phyloP scores from a whole-genome alignment of 2,113 vertebrate species.

The Prochilodus magdalenae region DNA sequence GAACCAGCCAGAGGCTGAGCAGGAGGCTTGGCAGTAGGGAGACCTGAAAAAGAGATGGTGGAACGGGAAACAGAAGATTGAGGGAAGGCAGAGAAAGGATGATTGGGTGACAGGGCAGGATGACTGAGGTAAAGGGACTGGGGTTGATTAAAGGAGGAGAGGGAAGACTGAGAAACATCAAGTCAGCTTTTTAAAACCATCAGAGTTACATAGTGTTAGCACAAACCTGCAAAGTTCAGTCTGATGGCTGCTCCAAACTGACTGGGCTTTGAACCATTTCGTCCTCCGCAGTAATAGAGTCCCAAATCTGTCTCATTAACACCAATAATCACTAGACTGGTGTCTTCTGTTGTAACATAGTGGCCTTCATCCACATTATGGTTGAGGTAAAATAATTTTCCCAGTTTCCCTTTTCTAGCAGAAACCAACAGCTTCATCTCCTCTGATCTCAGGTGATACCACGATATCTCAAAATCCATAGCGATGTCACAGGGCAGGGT shows the following conservation, averaged over 20 bases:
- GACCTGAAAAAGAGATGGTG: no score
- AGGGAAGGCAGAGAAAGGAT: no score
- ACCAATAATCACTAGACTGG: neutral
- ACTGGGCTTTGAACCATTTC: neutral
- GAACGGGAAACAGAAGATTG: no score
- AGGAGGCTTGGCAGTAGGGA: no score
- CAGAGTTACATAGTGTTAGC: no score
- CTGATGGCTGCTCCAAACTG: constrained; percentile 4
- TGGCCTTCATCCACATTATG: neutral
- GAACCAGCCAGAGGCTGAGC: no score
- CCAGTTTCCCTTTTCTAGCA: neutral
- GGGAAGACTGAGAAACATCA: no score
- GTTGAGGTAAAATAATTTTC: neutral
- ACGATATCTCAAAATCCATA: neutral
- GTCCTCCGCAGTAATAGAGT: constrained; percentile 9
- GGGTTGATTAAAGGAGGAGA: no score
- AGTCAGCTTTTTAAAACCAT: no score
- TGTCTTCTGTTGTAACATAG: neutral
- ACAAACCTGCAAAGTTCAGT: constrained; percentile 26
- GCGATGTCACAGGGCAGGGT: neutral
- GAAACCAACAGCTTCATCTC: neutral
- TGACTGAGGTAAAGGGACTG: no score
- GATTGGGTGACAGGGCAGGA: no score
- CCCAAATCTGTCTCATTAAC: constrained; percentile 14
- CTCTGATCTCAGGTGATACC: neutral